Evolutionary conservation across 2,797 vertebrate genomes (phyloP), one percentile per base, ranked within the genome.

Genomic region (Chloroceryle amazona): DNA sequence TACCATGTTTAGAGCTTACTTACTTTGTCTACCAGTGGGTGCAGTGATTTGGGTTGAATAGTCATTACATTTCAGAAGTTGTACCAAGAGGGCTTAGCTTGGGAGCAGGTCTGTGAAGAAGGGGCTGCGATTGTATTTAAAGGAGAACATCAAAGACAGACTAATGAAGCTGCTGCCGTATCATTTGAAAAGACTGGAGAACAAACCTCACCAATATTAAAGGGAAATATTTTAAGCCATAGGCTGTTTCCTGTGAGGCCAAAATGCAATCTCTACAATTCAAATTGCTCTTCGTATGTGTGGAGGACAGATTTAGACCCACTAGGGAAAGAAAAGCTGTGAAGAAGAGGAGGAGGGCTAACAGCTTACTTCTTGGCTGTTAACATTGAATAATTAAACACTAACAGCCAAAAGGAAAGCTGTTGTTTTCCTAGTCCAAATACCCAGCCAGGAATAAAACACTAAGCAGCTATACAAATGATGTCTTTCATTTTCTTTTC

Each of bases 351-450:
- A 97, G 93, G 95, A 97, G 88, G 89, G 90, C 91, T 95, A 97
- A 95, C 97, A 98, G 97, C 96, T 97, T 96, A 97, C 95, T 97
- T 97, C 88, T 96, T 98, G 95, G 95, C 97, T 97, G 93, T 96
- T 97, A 95, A 93, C 90, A 68, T 94, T 75, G 95, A 98, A 97
- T 97, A 96, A 96, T 97, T 95, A 97, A 96, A 94, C 70, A 85
- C 91, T 94, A 97, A 88, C 94, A 97, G 95, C 89, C 96, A 94
- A 97, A 96, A 97, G 91, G 94, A 97, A 97, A 97, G 97, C 97
- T 97, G 97, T 96, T 97, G 95, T 96, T 97, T 97, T 96, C 95
- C 89, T 96, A 91, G 81, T 97, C 96, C 95, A 97, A 97, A 97
- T 96, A 96, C 49, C 66, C 86, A 95, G 86, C 95, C 96, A 97